Conservation (phyloP, 2,113 vertebrate species). For the Pica pica region DNA sequence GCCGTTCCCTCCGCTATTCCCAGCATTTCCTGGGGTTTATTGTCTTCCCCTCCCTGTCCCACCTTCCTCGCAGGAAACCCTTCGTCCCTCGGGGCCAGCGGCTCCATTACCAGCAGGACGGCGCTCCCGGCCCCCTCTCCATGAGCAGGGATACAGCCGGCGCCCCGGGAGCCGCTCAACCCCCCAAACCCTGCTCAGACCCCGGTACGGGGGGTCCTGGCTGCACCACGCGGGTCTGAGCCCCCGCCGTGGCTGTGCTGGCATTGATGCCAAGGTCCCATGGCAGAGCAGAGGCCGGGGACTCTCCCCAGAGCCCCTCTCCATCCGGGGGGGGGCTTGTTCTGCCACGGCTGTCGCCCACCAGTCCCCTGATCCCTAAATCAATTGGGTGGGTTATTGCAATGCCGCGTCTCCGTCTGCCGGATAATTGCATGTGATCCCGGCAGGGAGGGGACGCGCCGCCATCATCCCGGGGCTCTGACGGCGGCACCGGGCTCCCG, state of each 20-base stretch:
- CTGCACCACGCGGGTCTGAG: background rate
- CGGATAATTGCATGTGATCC: background rate
- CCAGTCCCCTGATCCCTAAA: background rate
- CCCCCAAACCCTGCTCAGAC: background rate
- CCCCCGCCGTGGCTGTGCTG: fast-evolving
- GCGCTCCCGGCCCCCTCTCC: background rate
- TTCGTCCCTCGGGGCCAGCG: background rate
- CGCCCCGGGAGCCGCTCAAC: fast-evolving
- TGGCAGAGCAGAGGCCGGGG: background rate
- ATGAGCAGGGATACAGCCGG: fast-evolving
- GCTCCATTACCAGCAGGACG: background rate
- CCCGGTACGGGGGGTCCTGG: fast-evolving
- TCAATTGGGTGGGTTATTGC: background rate
- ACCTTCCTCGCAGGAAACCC: constrained; percentile 52
- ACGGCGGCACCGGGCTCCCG: fast-evolving
- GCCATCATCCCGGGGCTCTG: background rate
- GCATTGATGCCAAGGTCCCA: fast-evolving
- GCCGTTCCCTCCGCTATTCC: constrained; percentile 22
- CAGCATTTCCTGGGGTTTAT: constrained; percentile 60
- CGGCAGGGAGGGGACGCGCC: background rate
- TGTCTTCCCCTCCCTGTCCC: constrained; percentile 47
- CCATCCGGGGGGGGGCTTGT: background rate
- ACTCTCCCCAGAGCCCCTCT: background rate
- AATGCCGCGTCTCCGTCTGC: background rate
- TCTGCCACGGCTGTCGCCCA: background rate